A percentile compares a stretch with the other conserved stretches of the same genome.
Conservation (phyloP, 2,113 vertebrate species). For the Empidonax traillii region DNA sequence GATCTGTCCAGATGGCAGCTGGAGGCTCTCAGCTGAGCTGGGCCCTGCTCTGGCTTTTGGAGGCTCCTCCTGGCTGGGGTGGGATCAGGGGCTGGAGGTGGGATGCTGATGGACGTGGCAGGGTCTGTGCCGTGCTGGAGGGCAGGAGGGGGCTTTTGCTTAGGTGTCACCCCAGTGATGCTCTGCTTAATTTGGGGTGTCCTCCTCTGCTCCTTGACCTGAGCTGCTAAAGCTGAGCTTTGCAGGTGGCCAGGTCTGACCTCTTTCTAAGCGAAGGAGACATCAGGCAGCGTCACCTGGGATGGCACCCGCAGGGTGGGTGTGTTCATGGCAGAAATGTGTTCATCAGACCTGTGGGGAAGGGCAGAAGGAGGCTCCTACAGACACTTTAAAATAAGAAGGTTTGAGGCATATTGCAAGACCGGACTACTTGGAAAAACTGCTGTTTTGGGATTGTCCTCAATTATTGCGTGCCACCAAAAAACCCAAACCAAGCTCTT, state of each 20-base stretch:
- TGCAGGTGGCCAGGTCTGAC: not conserved
- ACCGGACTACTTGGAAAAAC: not conserved
- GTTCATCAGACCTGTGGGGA: not conserved
- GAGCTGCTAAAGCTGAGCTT: not conserved
- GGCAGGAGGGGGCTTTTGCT: not conserved
- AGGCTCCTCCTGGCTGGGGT: not conserved
- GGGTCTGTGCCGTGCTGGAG: not conserved
- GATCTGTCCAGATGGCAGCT: conserved; percentile 56
- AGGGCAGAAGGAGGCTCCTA: not conserved
- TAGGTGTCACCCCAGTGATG: fast-evolving
- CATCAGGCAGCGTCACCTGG: fast-evolving
- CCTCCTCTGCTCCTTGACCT: not conserved
- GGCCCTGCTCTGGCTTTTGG: not conserved
- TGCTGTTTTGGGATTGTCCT: not conserved
- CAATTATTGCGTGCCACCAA: fast-evolving
- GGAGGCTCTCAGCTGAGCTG: conserved; percentile 23
- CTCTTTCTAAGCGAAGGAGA: not conserved
- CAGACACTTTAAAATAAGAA: not conserved
- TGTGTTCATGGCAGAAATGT: not conserved
- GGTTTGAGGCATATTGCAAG: not conserved
- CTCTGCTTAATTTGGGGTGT: not conserved
- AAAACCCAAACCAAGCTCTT: not conserved
- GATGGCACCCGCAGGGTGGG: fast-evolving
- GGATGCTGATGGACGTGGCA: fast-evolving
- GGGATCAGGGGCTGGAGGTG: not conserved